Percentiles rank a stretch among this genome's conserved stretches.
Conservation (phyloP, 2,888 invertebrate species). For the Esperia sulphurella region DNA sequence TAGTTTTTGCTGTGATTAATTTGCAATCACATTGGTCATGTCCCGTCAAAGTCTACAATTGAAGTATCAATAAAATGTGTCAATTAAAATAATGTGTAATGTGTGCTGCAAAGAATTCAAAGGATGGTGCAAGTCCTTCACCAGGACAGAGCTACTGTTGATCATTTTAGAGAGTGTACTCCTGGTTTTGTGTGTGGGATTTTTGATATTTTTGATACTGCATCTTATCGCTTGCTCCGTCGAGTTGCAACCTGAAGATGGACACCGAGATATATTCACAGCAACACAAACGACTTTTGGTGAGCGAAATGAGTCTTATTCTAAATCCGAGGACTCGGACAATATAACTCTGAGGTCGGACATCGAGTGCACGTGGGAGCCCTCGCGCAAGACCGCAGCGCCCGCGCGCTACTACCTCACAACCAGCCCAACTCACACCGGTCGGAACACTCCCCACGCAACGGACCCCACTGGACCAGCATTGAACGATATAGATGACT, state of each 20-base stretch:
- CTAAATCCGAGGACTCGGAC: not conserved
- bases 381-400: constrained; percentile 43
- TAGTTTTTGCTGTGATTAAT: too few relatives aligned
- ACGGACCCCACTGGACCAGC: too few relatives aligned
- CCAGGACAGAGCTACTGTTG: constrained; percentile 45
- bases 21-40: constrained; percentile 39
- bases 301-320: too few relatives aligned
- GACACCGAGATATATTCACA: not conserved
- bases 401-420: constrained; percentile 38
- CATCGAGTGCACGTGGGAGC: constrained; percentile 52
- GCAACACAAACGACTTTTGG: not conserved
- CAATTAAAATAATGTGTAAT: constrained; percentile 47
- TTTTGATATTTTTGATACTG: constrained; percentile 47
- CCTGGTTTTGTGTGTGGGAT: constrained; percentile 36
- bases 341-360: constrained; percentile 18
- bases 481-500: constrained; percentile 12
- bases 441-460: too few relatives aligned
- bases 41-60: constrained; percentile 14
- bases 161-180: constrained; percentile 40
- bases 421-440: too few relatives aligned
- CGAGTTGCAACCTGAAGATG: not conserved
- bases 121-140: constrained; percentile 63
- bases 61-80: constrained; percentile 18
- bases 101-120: constrained; percentile 48
- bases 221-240: constrained; percentile 40